phyloP scores from a whole-genome alignment of 2,888 invertebrate genomes.

The Taphrorychus bicolor region DNA sequence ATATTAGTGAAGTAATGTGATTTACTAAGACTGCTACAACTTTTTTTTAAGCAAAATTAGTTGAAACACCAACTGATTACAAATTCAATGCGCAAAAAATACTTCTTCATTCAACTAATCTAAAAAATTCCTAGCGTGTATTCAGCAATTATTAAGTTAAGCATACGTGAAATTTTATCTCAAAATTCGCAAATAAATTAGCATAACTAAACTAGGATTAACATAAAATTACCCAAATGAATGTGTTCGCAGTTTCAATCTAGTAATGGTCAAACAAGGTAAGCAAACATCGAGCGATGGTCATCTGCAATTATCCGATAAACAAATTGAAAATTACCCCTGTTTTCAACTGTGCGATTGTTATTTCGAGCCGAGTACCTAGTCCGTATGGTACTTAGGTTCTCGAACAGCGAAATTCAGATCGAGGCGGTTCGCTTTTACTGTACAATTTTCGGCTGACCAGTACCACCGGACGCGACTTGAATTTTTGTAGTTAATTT shows the following conservation, averaged over 20 bases:
- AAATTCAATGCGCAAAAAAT: too few species aligned
- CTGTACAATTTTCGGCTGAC: conserved; percentile 19
- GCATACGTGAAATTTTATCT: too few species aligned
- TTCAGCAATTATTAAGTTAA: neutral
- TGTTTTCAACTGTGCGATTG: conserved; percentile 18
- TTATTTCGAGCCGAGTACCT: conserved; percentile 18
- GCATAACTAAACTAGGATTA: neutral
- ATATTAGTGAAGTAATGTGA: too few species aligned
- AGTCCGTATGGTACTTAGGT: conserved; percentile 23
- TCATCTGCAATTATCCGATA: conserved; percentile 31
- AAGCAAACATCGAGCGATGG: conserved; percentile 25
- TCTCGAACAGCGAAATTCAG: conserved; percentile 18
- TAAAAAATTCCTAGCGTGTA: too few species aligned
- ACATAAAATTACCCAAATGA: conserved; percentile 1
- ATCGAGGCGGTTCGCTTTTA: conserved; percentile 17
- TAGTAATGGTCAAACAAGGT: conserved; percentile 23
- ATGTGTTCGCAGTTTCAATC: conserved; percentile 17
- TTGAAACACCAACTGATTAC: too few species aligned
- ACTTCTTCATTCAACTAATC: too few species aligned
- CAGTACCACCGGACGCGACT: neutral
- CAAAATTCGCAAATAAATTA: too few species aligned
- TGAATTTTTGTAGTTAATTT: neutral
- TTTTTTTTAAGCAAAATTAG: too few species aligned
- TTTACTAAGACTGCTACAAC: too few species aligned
- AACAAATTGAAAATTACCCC: conserved; percentile 35